Evolutionary conservation across 2,113 vertebrate species (phyloP).

Genomic region (Pteruthius melanotis): DNA sequence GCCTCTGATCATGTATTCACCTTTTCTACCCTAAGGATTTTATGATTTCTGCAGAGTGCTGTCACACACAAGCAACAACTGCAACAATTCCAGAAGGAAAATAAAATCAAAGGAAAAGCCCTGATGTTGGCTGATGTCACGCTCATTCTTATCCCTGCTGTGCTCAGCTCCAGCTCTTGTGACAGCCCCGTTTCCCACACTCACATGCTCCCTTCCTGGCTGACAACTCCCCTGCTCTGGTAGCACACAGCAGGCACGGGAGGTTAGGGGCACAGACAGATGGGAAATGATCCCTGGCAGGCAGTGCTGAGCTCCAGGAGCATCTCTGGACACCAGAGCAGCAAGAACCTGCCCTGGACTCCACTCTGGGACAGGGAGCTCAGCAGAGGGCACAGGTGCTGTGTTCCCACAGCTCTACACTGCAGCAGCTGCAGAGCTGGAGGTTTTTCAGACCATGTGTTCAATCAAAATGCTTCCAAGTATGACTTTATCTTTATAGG

Average conservation of each 20-base stretch:
- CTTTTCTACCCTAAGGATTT: not conserved
- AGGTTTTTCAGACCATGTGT: not conserved
- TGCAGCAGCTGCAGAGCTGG: not conserved
- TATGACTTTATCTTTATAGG: not conserved
- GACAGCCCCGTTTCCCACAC: not conserved
- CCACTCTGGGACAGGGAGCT: not conserved
- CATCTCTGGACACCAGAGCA: not conserved
- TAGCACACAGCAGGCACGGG: not conserved
- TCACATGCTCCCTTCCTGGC: not conserved
- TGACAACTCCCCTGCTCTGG: not conserved
- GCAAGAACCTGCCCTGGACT: not conserved
- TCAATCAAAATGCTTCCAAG: not conserved
- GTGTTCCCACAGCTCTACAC: not conserved
- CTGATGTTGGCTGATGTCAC: not conserved
- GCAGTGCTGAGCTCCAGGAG: not conserved
- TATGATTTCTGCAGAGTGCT: not conserved
- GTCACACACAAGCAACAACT: not conserved
- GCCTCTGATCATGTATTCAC: not conserved
- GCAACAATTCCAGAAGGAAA: not conserved
- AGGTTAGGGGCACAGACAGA: not conserved
- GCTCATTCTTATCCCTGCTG: fast-evolving
- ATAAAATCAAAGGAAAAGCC: not conserved
- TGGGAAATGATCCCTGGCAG: not conserved
- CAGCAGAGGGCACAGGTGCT: not conserved
- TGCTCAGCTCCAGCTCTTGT: not conserved